A percentile compares a stretch with the other conserved stretches of the same genome.
These are phyloP conservation scores for Nematolebias whitei DNA, from an alignment of 2,113 vertebrate genomes.

Conservation along the genomic window DNA sequence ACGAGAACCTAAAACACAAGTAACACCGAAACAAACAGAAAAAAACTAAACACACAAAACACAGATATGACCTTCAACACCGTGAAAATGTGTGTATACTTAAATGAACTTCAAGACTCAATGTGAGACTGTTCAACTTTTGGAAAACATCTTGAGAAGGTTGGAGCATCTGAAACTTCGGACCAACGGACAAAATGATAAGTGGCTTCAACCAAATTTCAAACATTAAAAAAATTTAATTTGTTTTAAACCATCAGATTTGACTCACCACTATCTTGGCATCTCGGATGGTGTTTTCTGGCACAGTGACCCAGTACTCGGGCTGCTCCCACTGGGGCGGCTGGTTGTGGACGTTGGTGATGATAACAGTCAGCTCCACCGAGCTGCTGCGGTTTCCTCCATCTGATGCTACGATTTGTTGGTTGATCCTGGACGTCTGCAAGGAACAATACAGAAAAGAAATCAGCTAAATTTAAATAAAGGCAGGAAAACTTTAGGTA, in stretches of 20 bases:
- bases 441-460: not conserved
- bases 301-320: conserved; percentile 85
- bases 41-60: too few species aligned
- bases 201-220: too few species aligned
- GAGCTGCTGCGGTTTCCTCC: conserved; percentile 87
- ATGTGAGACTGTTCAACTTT: too few species aligned
- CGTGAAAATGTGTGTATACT: too few species aligned
- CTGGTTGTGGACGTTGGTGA: conserved; percentile 87
- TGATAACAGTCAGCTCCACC: conserved; percentile 84
- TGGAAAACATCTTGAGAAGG: too few species aligned
- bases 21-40: too few species aligned
- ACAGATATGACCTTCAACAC: too few species aligned
- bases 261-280: conserved; percentile 85
- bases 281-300: conserved; percentile 84
- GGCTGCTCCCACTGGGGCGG: conserved; percentile 85
- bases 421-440: conserved; percentile 78
- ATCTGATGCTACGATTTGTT: conserved; percentile 84
- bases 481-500: not conserved
- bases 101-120: too few species aligned
- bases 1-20: too few species aligned
- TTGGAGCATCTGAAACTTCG: too few species aligned
- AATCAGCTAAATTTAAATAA: not conserved
- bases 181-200: too few species aligned
- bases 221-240: too few species aligned
- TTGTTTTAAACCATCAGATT: not conserved